phyloP scores from a whole-genome alignment of 2,888 invertebrate species.

The Lordiphosa andalusiaca region DNA sequence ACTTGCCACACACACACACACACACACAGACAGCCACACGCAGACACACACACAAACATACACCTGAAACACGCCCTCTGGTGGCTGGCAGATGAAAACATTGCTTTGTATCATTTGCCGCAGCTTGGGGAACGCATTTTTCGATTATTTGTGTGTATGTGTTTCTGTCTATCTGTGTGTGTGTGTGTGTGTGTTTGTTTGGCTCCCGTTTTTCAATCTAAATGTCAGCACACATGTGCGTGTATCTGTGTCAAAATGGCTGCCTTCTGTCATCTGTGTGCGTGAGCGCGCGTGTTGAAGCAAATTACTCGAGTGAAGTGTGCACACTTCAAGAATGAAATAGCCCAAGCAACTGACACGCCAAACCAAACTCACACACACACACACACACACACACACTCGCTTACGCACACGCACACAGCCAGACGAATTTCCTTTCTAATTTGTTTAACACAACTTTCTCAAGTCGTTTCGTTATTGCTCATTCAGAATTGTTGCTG shows the following conservation, averaged over 20 bases:
- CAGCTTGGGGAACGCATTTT: conserved; percentile 23
- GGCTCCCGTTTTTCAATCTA: conserved; percentile 65
- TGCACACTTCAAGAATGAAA: conserved; percentile 63
- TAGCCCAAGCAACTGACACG: conserved; percentile 48
- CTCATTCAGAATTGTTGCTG: conserved; percentile 23
- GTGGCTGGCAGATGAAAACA: conserved; percentile 48
- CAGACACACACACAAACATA: too few species aligned
- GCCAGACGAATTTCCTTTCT: conserved; percentile 39
- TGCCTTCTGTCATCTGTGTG: conserved; percentile 7
- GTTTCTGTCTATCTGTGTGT: background rate
- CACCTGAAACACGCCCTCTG: conserved; percentile 42
- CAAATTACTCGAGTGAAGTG: conserved; percentile 68
- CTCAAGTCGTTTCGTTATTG: conserved; percentile 38
- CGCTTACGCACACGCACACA: too few species aligned
- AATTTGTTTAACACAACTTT: conserved; percentile 53
- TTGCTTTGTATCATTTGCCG: conserved; percentile 64
- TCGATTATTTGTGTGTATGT: conserved; percentile 49
- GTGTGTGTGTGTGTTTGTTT: conserved; percentile 45
- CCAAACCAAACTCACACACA: conserved; percentile 7
- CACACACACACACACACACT: too few species aligned
- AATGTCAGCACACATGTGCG: conserved; percentile 62
- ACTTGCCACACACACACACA: conserved; percentile 39
- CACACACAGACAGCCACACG: too few species aligned
- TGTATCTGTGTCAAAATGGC: conserved; percentile 18
- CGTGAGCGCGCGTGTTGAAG: conserved; percentile 49